phyloP scores from a whole-genome alignment of 2,888 invertebrate species.

The Blastobasis adustella region DNA sequence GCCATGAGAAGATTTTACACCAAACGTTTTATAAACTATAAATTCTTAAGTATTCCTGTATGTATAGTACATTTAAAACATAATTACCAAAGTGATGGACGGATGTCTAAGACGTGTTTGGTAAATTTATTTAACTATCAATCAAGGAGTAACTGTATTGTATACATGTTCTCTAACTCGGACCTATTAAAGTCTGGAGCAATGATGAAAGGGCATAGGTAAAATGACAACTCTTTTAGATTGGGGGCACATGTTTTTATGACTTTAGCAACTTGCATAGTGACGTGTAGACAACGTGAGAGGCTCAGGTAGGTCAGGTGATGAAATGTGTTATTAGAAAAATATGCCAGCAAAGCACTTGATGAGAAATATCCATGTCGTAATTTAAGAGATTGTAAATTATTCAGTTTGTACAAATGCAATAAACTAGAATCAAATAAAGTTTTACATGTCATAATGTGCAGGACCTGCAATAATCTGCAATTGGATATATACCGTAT shows the following conservation, averaged over 20 bases:
- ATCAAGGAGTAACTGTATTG: constrained; percentile 66
- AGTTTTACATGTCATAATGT: constrained; percentile 71
- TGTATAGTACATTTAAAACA: background rate
- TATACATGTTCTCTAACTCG: constrained; percentile 66
- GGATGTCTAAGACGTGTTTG: constrained; percentile 35
- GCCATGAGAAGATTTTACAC: no score
- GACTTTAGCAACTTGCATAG: constrained; percentile 63
- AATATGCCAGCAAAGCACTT: constrained; percentile 62
- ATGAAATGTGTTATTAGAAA: constrained; percentile 64
- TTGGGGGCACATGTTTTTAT: constrained; percentile 67
- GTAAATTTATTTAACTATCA: constrained; percentile 24
- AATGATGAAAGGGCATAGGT: constrained; percentile 66
- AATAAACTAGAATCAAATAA: constrained; percentile 67
- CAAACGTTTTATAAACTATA: background rate
- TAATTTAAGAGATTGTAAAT: constrained; percentile 63
- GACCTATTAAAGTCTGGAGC: constrained; percentile 59
- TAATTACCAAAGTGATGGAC: constrained; percentile 26
- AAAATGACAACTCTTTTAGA: constrained; percentile 65
- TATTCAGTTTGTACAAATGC: constrained; percentile 59
- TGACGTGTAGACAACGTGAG: constrained; percentile 65
- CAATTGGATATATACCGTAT: constrained; percentile 61
- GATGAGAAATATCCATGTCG: constrained; percentile 71
- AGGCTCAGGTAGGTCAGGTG: constrained; percentile 62
- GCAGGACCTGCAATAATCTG: constrained; percentile 54
- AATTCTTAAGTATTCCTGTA: background rate